Evolutionary conservation across 2,797 vertebrate genomes (phyloP).

Genomic region (Loriculus beryllinus): DNA sequence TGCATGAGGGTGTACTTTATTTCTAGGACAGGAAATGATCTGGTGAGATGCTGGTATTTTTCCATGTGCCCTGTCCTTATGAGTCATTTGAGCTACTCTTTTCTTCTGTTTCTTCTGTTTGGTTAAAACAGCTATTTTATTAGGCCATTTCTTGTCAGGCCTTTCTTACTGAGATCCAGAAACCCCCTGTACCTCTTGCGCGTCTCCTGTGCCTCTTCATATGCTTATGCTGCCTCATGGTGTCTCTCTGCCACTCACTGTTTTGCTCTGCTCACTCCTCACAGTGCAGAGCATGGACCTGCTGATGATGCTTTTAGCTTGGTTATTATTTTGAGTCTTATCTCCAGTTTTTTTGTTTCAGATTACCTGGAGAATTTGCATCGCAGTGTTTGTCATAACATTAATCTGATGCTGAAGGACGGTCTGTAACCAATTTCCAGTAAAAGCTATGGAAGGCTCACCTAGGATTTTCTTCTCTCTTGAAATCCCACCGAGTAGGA

Average conservation of each 20-base stretch:
- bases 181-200: not conserved
- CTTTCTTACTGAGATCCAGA: not conserved
- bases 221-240: rapidly evolving
- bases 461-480: not conserved
- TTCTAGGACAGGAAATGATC: not conserved
- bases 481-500: not conserved
- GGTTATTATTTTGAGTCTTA: not conserved
- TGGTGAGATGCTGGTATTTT: not conserved
- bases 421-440: not conserved
- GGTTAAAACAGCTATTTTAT: not conserved
- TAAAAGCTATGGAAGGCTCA: not conserved
- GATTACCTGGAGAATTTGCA: not conserved
- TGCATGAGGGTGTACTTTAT: not conserved
- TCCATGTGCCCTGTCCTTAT: not conserved
- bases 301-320: not conserved
- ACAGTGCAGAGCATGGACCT: not conserved
- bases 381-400: not conserved
- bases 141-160: not conserved
- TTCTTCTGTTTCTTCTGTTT: not conserved
- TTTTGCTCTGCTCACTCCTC: not conserved
- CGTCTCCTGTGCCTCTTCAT: not conserved
- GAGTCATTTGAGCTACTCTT: not conserved
- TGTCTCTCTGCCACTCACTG: not conserved
- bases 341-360: not conserved
- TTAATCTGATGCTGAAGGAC: not conserved